Conservation (phyloP, 2,797 vertebrate species). For the Urocyon cinereoargenteus region DNA sequence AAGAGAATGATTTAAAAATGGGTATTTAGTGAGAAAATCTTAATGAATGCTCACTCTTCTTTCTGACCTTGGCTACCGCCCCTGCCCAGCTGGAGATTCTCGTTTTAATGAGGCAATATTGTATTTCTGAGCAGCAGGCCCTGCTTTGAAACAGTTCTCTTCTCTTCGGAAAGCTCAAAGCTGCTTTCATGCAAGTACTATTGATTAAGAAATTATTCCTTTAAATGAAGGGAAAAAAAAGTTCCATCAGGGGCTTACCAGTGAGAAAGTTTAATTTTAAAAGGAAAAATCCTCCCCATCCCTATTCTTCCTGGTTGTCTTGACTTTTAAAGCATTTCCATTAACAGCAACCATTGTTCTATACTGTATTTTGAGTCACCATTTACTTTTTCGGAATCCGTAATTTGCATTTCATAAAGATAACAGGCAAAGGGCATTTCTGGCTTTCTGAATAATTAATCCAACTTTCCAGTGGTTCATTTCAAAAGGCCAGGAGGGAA, state of each 20-base stretch:
- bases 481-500: not conserved
- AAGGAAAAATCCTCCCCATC: not conserved
- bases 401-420: slow-evolving; percentile 70
- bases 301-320: not conserved
- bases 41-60: slow-evolving; percentile 21
- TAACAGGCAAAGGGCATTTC: slow-evolving; percentile 1
- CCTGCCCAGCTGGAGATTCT: slow-evolving; percentile 5
- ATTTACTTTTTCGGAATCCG: slow-evolving; percentile 13
- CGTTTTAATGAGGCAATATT: slow-evolving; percentile 53
- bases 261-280: slow-evolving; percentile 33
- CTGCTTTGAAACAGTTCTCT: slow-evolving; percentile 37
- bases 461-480: not conserved
- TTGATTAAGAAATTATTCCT: slow-evolving; percentile 71
- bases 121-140: slow-evolving; percentile 35
- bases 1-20: slow-evolving; percentile 47
- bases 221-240: not conserved
- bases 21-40: not conserved
- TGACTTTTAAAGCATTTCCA: not conserved
- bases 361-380: not conserved
- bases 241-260: not conserved
- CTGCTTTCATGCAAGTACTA: slow-evolving; percentile 61
- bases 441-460: slow-evolving; percentile 66
- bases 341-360: not conserved
- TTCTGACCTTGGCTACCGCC: not conserved
- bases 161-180: slow-evolving; percentile 59